Conservation (phyloP, 2,113 vertebrate species). For the Hydropotes inermis region DNA sequence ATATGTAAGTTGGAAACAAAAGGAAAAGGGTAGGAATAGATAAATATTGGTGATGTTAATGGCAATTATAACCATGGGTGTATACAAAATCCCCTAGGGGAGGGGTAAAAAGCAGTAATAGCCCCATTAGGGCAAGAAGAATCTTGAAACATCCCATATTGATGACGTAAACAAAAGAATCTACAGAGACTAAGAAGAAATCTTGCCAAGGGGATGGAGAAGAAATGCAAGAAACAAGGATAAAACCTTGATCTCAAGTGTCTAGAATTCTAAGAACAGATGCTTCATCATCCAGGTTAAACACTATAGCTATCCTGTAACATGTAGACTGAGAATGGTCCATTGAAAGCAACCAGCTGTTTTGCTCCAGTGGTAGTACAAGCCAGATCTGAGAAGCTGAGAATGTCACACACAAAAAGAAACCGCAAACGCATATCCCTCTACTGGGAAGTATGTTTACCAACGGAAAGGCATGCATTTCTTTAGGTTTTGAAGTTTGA, state of each 20-base stretch:
- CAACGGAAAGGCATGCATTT: not conserved
- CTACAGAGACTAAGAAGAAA: not conserved
- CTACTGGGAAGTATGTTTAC: not conserved
- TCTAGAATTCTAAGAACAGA: not conserved
- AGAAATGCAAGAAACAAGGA: not conserved
- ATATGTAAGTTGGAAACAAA: not conserved
- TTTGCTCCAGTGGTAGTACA: not conserved
- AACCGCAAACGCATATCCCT: not conserved
- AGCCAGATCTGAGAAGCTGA: not conserved
- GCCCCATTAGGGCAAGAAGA: not conserved
- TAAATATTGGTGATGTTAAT: not conserved
- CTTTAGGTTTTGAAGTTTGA: not conserved
- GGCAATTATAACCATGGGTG: not conserved
- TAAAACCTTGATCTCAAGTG: not conserved
- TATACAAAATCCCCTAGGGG: not conserved
- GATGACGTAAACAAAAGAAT: not conserved
- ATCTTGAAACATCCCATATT: not conserved
- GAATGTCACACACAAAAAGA: not conserved
- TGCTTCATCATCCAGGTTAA: not conserved
- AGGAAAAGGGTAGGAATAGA: not conserved
- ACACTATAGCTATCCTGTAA: not conserved
- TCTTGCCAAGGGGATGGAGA: not conserved
- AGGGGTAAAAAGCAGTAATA: not conserved
- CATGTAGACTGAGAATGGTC: not conserved
- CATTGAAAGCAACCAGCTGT: not conserved